A percentile compares a stretch with the other conserved stretches of the same genome.
Evolutionary conservation across 2,888 invertebrate species (phyloP).

Genomic region (Archips crataeganus): DNA sequence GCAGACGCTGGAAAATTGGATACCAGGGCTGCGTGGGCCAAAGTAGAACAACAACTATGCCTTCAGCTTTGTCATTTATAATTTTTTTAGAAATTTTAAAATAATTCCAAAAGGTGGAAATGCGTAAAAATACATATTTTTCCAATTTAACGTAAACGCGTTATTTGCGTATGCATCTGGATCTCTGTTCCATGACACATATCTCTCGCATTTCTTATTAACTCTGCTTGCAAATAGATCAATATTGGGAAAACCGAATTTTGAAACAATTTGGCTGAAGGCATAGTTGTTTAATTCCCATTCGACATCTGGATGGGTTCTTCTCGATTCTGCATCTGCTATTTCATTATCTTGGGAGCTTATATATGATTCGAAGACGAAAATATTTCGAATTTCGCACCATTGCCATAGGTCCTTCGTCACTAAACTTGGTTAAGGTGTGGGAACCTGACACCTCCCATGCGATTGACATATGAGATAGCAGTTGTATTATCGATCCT

Average conservation of each 20-base stretch:
- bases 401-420: not conserved
- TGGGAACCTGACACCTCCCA: constrained; percentile 2
- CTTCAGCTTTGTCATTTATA: constrained; percentile 4
- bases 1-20: not conserved
- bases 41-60: constrained; percentile 10
- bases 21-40: constrained; percentile 14
- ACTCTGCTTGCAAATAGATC: not conserved
- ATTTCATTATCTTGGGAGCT: not conserved
- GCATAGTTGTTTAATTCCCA: not conserved
- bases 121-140: no score
- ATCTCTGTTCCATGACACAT: no score
- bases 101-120: no score
- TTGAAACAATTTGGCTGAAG: constrained; percentile 2
- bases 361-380: not conserved
- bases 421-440: constrained; percentile 2
- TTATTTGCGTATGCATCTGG: no score
- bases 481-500: constrained; percentile 6
- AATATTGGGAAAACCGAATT: not conserved
- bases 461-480: constrained; percentile 6
- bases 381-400: no score
- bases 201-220: no score
- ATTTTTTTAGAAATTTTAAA: not conserved
- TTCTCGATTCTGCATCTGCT: constrained; percentile 5
- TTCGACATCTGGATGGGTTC: constrained; percentile 4
- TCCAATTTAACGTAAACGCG: no score